Base-by-base conservation (phyloP, 2,113 vertebrate genomes). In the Grantiella picta region DNA sequence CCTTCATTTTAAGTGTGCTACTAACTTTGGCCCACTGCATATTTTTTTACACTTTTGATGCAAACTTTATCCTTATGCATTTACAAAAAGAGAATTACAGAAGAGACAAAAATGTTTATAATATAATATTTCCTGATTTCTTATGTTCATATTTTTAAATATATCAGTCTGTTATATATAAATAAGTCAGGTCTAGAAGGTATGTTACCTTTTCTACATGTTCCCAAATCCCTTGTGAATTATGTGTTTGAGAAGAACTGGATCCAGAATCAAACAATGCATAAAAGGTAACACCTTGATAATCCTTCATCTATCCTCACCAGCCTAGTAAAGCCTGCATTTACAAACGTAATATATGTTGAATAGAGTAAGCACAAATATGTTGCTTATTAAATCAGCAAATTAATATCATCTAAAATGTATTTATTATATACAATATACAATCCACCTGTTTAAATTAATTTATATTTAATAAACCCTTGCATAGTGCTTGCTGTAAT, bases 381-480 rank as follows among this genome's bases (percentile, higher is more conserved):
- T 64, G 52, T 54, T 78, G 6, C 71, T 87, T 96, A 95, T 96
- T 93, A 95, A 97, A 97, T 95, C 40, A 95, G 33, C 33, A 82
- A 92, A 96, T 97, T 95, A 96, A 92, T 86, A 85, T 22, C 93
- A 95, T 97, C 85, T 96, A 84, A 97, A 96, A 96, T 76, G 21
- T 94, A 95, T 93, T 96, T 96, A 93, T 97, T 94, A 96, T 97
- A 91, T 86, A 96, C 68, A 88, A 86, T 66, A 80, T 92, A 81
- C 64, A 87, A 96, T 97, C 82, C 95, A 21, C 31, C 64, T 91
- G 86, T 95, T 97, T 97, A 95, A 97, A 97, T 96, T 97, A 97
- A 97, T 97, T 97, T 57, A 94, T 95, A 96, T 97, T 96, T 97
- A 96, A 96, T 92, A 97, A 97, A 94, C 77, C 95, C 64, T 96